Evolutionary conservation across 2,888 invertebrate genomes (phyloP).

Genomic region (Ceraclea dissimilis): DNA sequence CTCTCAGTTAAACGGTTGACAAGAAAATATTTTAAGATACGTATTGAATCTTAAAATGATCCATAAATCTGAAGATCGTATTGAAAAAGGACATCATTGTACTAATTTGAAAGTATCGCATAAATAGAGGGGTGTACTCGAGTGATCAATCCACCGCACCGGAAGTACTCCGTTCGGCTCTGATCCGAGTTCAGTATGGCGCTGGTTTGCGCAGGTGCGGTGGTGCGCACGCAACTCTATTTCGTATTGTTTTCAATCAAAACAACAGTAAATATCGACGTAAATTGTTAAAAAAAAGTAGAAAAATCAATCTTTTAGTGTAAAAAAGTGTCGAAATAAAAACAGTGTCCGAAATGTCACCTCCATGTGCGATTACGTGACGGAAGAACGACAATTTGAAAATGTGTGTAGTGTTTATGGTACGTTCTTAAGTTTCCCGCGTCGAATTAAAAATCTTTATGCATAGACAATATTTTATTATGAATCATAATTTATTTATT

Average conservation of each 20-base stretch:
- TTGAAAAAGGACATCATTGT: neutral
- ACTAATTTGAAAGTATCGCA: neutral
- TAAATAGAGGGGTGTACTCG: constrained; percentile 13
- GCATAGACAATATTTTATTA: neutral
- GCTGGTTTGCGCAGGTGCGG: constrained; percentile 36
- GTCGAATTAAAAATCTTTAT: neutral
- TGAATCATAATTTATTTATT: too few relatives aligned
- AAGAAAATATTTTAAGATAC: too few relatives aligned
- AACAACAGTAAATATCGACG: neutral
- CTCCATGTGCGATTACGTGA: neutral
- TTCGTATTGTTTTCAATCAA: neutral
- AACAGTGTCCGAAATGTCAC: neutral
- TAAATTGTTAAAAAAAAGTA: neutral
- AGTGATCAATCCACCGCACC: constrained; percentile 9
- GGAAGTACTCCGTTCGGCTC: constrained; percentile 26
- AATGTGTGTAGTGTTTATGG: neutral
- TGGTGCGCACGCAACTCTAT: constrained; percentile 45
- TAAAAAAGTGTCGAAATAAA: neutral
- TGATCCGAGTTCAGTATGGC: constrained; percentile 32
- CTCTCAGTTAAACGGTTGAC: too few relatives aligned
- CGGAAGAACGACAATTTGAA: neutral
- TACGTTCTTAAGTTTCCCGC: neutral
- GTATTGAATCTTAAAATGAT: too few relatives aligned
- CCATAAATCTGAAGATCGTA: neutral
- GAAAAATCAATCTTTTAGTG: neutral